Evolutionary conservation across 2,113 vertebrate species (phyloP), one percentile per base, ranked within the genome.

Genomic region (Triplophysa dalaica): DNA sequence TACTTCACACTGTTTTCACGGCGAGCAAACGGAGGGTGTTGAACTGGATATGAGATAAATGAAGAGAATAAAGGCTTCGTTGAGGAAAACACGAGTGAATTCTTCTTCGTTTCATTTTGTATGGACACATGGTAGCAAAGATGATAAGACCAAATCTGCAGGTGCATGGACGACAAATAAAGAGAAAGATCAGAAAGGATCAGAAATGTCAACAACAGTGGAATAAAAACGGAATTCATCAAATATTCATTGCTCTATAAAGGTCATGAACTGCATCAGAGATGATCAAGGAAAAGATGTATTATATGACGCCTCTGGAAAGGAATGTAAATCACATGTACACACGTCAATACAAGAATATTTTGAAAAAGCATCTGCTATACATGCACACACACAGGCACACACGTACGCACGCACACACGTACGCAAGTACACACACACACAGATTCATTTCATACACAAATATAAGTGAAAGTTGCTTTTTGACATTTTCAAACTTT

Each of bases 1-100:
- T 93, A 86, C 74, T 90, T 89, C 80, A 91, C 90, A 91, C 86
- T 91, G 92, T 92, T 92, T 85, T 87, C 85, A 83, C 87, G 84
- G 89, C 80, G 86, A 41, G 69, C 85, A 70, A 80, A 87, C 86
- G 90, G 90, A 90, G 90, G 87, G 88, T 60, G 87, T 78, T 58
- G 80, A 58, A 75, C 84, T 78, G 76, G 76, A 73, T 76, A 74
- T 75, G 63, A 78, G 74, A 66, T 65, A 77, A 62, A 80, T 45
- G 24, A 68, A 60, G 52, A 65, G 63, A 72, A 33, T n/a, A 45
- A 62, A 77, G 58, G 66, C 60, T 43, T 6, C 29, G 60, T 63
- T 68, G 48, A 80, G 62, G 45, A 81, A 78, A 65, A 21, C 56
- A 63, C 16, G 13, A 33, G 52, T 24, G 52, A 54, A 69, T 75